Conservation (phyloP, 1,140 invertebrate species). For the fruit fly (Drosophila melanogaster) region DNA sequence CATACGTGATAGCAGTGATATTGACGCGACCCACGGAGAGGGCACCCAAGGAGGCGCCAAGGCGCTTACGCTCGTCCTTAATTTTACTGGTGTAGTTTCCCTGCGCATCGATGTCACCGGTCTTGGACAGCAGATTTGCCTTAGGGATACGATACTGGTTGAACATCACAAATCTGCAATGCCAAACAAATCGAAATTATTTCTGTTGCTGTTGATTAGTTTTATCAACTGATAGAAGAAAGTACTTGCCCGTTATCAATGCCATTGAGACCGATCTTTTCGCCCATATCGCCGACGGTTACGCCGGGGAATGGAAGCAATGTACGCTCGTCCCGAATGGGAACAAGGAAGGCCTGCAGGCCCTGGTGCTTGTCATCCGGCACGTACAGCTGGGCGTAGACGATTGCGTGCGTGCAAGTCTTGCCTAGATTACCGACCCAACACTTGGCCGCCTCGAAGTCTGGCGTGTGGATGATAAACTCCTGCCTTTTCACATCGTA, state of each 20-base stretch:
- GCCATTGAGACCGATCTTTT: constrained; percentile 93
- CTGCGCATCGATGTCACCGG: constrained; percentile 92
- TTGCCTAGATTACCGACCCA: constrained; percentile 90
- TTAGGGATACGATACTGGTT: constrained; percentile 93
- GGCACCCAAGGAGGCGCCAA: constrained; percentile 93
- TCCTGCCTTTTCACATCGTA: constrained; percentile 90
- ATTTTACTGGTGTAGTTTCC: constrained; percentile 92
- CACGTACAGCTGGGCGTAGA: constrained; percentile 94
- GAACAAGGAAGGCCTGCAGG: constrained; percentile 92
- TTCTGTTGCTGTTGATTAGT: neutral
- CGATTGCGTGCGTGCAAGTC: constrained; percentile 92
- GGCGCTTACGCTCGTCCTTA: constrained; percentile 91
- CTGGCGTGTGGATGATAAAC: constrained; percentile 92
- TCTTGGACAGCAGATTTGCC: constrained; percentile 92
- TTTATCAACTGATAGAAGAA: no score
- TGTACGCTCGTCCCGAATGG: constrained; percentile 90
- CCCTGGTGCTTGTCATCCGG: constrained; percentile 91
- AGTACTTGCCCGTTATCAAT: constrained; percentile 90
- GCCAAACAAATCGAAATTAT: neutral
- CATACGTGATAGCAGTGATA: constrained; percentile 85
- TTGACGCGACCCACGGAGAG: constrained; percentile 92
- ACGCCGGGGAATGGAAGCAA: constrained; percentile 90
- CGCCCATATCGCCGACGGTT: constrained; percentile 92
- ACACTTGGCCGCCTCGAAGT: constrained; percentile 94
- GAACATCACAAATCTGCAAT: constrained; percentile 91